phyloP scores from a whole-genome alignment of 2,888 invertebrate genomes.

The Eupelmus urozonus region DNA sequence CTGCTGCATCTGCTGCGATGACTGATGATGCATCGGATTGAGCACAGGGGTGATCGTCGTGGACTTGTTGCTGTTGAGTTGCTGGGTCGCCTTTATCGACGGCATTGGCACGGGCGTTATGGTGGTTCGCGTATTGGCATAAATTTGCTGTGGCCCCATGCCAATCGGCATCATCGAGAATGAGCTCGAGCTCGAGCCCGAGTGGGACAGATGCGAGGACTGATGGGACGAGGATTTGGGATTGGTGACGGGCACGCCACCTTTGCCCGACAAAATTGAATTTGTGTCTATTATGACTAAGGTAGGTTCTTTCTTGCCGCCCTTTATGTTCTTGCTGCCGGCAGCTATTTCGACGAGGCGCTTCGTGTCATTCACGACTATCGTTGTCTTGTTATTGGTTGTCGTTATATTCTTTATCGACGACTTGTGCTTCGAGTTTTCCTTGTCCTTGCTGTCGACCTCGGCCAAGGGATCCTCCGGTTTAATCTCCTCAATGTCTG shows the following conservation, averaged over 20 bases:
- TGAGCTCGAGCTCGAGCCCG: slow-evolving; percentile 71
- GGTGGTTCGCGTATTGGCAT: slow-evolving; percentile 80
- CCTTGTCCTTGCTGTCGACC: slow-evolving; percentile 75
- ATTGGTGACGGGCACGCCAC: slow-evolving; percentile 79
- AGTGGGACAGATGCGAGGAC: slow-evolving; percentile 55
- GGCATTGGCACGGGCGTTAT: slow-evolving; percentile 80
- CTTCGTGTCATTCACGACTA: slow-evolving; percentile 86
- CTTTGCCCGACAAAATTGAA: slow-evolving; percentile 83
- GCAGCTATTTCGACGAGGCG: slow-evolving; percentile 84
- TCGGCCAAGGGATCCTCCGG: slow-evolving; percentile 81
- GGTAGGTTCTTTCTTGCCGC: slow-evolving; percentile 85
- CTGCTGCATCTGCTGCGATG: slow-evolving; percentile 54
- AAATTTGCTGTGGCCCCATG: slow-evolving; percentile 70
- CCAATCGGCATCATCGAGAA: slow-evolving; percentile 79
- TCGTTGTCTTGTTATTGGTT: slow-evolving; percentile 76
- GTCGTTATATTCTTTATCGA: slow-evolving; percentile 45
- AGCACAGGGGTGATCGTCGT: slow-evolving; percentile 66
- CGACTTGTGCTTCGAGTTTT: slow-evolving; percentile 70
- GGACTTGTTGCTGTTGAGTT: slow-evolving; percentile 67
- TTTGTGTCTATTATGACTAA: slow-evolving; percentile 89
- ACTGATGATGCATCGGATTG: slow-evolving; percentile 52
- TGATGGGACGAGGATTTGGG: slow-evolving; percentile 65
- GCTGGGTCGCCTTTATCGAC: slow-evolving; percentile 65
- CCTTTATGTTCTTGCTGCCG: slow-evolving; percentile 78
- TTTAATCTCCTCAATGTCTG: slow-evolving; percentile 83